Evolutionary conservation across 2,888 invertebrate species (phyloP).

Genomic region (Drosophila trichaetosa): DNA sequence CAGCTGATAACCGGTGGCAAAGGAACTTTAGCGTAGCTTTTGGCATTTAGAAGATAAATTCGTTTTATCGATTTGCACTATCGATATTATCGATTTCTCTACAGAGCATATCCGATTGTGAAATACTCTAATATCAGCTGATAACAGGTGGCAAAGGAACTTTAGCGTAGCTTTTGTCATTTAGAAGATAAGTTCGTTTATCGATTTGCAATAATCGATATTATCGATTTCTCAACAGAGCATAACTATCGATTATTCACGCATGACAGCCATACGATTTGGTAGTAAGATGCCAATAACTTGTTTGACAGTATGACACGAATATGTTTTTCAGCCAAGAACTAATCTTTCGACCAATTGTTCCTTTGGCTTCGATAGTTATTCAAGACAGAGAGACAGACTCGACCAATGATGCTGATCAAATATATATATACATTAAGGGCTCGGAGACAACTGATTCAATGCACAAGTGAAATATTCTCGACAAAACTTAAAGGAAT

Average conservation of each 20-base stretch:
- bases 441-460: not conserved
- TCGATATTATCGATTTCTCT: not conserved
- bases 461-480: not conserved
- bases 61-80: not conserved
- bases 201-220: not conserved
- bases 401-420: not conserved
- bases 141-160: not conserved
- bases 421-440: not conserved
- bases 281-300: not conserved
- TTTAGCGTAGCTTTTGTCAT: too few species aligned
- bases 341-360: not conserved
- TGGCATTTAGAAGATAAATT: not conserved
- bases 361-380: too few species aligned
- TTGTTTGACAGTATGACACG: not conserved
- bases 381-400: not conserved
- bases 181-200: not conserved
- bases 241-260: not conserved
- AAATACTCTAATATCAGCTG: not conserved
- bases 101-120: not conserved
- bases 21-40: not conserved
- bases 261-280: not conserved
- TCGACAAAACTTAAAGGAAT: not conserved
- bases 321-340: not conserved
- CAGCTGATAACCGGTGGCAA: not conserved
- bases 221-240: not conserved